Percentiles rank a stretch among this genome's conserved stretches.
phyloP scores from a whole-genome alignment of 2,113 vertebrate species.

The Lampris megalopsis region DNA sequence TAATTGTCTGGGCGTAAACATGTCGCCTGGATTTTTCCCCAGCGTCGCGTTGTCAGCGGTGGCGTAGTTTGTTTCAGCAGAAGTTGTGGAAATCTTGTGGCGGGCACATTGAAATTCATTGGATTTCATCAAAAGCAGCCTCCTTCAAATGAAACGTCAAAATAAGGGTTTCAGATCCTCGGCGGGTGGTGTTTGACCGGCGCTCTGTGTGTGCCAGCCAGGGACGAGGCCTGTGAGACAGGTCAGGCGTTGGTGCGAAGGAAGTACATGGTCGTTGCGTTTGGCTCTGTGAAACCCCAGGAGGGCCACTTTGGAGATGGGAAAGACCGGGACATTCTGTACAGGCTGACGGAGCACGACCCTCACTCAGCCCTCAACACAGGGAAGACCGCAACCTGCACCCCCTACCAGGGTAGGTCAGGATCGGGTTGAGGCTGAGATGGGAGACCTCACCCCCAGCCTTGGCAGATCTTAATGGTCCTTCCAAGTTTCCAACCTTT shows the following conservation, averaged over 20 bases:
- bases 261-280: constrained; percentile 75
- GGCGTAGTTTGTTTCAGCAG: neutral
- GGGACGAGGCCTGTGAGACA: constrained; percentile 53
- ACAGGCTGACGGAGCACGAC: constrained; percentile 78
- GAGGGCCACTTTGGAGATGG: constrained; percentile 67
- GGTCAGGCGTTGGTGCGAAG: constrained; percentile 69
- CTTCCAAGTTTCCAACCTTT: neutral
- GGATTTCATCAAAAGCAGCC: no score
- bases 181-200: constrained; percentile 27
- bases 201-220: constrained; percentile 59
- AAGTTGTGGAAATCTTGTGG: neutral
- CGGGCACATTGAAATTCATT: neutral
- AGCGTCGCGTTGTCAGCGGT: no score
- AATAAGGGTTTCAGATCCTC: no score
- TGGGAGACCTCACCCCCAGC: neutral
- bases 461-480: no score
- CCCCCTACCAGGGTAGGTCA: constrained; percentile 72
- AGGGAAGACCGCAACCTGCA: constrained; percentile 74
- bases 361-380: constrained; percentile 72
- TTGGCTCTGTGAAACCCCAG: constrained; percentile 43
- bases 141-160: neutral
- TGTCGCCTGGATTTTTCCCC: no score
- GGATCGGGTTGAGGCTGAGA: constrained; percentile 9
- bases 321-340: constrained; percentile 62
- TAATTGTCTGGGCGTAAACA: no score